Evolutionary conservation across 2,888 invertebrate genomes (phyloP), one percentile per base, ranked within the genome.

Genomic region (Hydrotaea diabolus): DNA sequence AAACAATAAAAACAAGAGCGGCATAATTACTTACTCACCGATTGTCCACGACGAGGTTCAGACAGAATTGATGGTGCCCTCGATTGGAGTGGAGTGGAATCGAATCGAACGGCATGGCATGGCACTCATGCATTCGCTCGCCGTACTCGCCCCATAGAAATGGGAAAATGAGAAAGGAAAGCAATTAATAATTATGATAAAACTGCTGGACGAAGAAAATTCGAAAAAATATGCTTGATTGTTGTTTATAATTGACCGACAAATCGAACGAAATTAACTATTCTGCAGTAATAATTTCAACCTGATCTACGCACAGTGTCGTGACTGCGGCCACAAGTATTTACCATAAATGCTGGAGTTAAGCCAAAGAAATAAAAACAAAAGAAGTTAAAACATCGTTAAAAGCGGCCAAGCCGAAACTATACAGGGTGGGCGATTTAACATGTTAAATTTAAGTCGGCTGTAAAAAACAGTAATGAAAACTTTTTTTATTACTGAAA

Each of bases 181-280:
- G 72, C 79, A 85, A 82, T 81, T 85, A 81, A 79, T 81, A 85
- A 85, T 85, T 81, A 81, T 81, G 75, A 66, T 81, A 59, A 77
- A 81, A 81, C 76, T 76, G 19, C 39, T 43, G 77, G 62, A 59
- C 49, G 62, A 49, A 59, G 66, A 71, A 72, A 17, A 55, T 26
- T 19, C 64, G 31, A 26, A 21, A 53, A 49, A 55, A 11, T 15
- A 21, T 75, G 8, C 62, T 59, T 57, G 57, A 76, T 73, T 72
- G 75, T 31, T 71, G 80, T 77, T 78, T 72, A 81, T 77, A 81
- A 78, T 81, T 76, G 69, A 75, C 53, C 62, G 21, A 83, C 73
- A 71, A 46, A 74, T 55, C 26, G 19, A 64, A 73, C 66, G 17
- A 57, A 59, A 59, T 59, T 59, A 43, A 59, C 74, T 73, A 23